These are phyloP conservation scores for Ataeniobius toweri DNA, from an alignment of 2,797 vertebrate species.

Conservation along the genomic window DNA sequence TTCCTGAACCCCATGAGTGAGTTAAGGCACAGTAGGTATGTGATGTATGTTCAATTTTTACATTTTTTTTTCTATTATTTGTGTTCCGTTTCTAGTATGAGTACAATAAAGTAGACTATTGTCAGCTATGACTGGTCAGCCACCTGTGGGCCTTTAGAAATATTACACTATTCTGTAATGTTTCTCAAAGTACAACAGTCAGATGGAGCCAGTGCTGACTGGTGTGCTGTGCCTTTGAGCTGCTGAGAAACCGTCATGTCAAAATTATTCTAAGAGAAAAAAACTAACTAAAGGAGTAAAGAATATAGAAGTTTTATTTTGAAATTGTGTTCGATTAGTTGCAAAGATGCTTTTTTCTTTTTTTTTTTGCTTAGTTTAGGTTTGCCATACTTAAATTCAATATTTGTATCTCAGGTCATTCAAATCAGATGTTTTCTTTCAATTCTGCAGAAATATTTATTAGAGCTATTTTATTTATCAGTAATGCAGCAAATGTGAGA, in stretches of 20 bases:
- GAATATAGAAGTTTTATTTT: neutral
- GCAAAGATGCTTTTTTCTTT: too few species aligned
- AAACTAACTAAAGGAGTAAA: too few species aligned
- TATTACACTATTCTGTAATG: neutral
- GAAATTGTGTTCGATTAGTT: neutral
- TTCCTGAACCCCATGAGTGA: neutral
- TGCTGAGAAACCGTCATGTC: neutral
- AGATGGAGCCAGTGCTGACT: neutral
- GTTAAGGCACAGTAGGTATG: neutral
- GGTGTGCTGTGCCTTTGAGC: neutral
- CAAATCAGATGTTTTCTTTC: too few species aligned
- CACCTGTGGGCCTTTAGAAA: neutral
- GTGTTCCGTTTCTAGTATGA: constrained; percentile 2
- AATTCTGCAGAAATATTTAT: too few species aligned
- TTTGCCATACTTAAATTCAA: too few species aligned
- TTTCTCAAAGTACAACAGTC: neutral
- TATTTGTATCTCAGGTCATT: too few species aligned
- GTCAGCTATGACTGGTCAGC: constrained; percentile 8
- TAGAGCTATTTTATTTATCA: too few species aligned
- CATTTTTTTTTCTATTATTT: neutral
- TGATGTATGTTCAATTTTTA: neutral
- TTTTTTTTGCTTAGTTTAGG: too few species aligned
- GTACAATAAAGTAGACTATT: neutral
- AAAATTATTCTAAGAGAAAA: neutral
- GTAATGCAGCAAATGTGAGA: too few species aligned